Evolutionary conservation across 2,888 invertebrate genomes (phyloP).

Genomic region (Agrenia bidenticulata): DNA sequence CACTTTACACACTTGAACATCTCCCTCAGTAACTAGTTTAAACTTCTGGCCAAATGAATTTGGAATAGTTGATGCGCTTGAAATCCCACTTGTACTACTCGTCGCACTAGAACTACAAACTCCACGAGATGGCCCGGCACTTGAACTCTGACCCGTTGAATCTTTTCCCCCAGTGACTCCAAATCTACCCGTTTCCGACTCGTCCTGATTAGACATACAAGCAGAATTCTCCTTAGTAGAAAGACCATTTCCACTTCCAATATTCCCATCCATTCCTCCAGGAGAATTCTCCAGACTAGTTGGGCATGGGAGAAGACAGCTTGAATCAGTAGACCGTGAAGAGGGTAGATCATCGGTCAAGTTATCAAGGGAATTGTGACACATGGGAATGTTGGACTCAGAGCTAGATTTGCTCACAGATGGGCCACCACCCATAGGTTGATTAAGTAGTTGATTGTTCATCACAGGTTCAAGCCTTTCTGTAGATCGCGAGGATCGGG

Average conservation of each 20-base stretch:
- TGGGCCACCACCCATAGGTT: background rate
- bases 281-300: background rate
- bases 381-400: slow-evolving; percentile 52
- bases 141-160: background rate
- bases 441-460: slow-evolving; percentile 39
- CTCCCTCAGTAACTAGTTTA: slow-evolving; percentile 71
- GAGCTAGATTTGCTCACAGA: slow-evolving; percentile 51
- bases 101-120: slow-evolving; percentile 5
- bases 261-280: slow-evolving; percentile 1
- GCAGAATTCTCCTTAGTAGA: slow-evolving; percentile 13
- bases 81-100: slow-evolving; percentile 3
- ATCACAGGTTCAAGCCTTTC: slow-evolving; percentile 30
- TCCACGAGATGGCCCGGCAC: slow-evolving; percentile 2
- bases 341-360: slow-evolving; percentile 49
- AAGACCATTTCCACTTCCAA: slow-evolving; percentile 13
- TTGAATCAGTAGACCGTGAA: slow-evolving; percentile 50
- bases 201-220: background rate
- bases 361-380: slow-evolving; percentile 52
- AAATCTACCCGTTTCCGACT: background rate
- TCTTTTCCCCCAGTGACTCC: too few relatives aligned
- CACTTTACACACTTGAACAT: slow-evolving; percentile 72
- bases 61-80: background rate
- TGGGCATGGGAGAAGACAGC: slow-evolving; percentile 40
- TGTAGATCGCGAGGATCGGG: slow-evolving; percentile 27
- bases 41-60: slow-evolving; percentile 62